A percentile compares a stretch with the other conserved stretches of the same genome.
phyloP scores from a whole-genome alignment of 92 coral and sea anemone species.

The Epizoanthus ramosus region DNA sequence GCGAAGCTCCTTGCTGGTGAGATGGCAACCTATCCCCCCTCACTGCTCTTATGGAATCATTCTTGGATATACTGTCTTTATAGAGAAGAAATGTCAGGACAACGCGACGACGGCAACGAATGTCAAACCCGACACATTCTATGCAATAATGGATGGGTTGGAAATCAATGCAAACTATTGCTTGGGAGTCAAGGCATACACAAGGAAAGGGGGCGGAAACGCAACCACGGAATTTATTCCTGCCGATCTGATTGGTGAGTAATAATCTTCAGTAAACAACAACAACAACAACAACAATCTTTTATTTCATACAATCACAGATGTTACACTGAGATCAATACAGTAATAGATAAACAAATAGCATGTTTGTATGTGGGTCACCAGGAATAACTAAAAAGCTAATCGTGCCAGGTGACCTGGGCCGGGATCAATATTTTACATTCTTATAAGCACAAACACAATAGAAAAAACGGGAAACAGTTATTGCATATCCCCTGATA shows the following conservation, averaged over 20 bases:
- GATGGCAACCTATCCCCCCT: slow-evolving; percentile 15
- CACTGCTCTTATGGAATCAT: slow-evolving; percentile 3
- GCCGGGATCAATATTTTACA: no score
- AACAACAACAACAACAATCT: no score
- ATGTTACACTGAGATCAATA: no score
- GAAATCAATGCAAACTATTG: slow-evolving; percentile 20
- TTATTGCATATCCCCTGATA: no score
- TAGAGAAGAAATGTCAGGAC: slow-evolving; percentile 14
- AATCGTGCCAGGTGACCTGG: no score
- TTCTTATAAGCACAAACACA: no score
- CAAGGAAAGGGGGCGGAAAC: slow-evolving; percentile 9
- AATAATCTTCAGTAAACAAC: no score
- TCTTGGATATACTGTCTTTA: background rate
- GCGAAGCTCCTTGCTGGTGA: background rate
- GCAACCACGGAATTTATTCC: slow-evolving; percentile 19
- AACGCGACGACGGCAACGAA: slow-evolving; percentile 6
- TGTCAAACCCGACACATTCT: background rate
- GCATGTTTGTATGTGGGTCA: no score
- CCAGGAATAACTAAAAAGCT: no score
- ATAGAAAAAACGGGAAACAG: no score
- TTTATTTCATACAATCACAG: no score
- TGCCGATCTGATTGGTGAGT: slow-evolving; percentile 9
- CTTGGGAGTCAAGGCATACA: slow-evolving; percentile 8
- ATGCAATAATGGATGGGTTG: background rate
- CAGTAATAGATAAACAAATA: no score